phyloP scores from a whole-genome alignment of 1,140 invertebrate genomes.

The Drosophila kanapiae region DNA sequence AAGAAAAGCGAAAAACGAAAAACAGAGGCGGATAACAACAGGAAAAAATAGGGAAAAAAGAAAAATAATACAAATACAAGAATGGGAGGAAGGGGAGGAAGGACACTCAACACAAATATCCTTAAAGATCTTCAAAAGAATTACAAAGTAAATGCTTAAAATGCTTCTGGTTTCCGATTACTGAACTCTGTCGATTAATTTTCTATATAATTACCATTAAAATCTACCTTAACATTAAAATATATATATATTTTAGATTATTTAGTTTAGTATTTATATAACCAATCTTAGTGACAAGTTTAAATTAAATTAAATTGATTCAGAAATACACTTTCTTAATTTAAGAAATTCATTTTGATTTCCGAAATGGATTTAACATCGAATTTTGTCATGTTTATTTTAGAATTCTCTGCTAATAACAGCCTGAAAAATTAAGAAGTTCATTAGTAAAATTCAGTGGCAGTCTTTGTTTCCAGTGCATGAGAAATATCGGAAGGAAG shows the following conservation, averaged over 20 bases:
- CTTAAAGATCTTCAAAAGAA: not conserved
- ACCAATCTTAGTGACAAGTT: no score
- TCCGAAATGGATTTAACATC: no score
- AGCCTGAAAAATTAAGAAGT: no score
- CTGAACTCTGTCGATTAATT: not conserved
- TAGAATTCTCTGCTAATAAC: no score
- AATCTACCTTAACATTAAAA: not conserved
- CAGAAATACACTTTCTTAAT: no score
- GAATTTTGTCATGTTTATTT: no score
- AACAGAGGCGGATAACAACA: conserved; percentile 29
- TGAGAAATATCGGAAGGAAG: conserved; percentile 73
- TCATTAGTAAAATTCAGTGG: no score
- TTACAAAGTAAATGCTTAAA: not conserved
- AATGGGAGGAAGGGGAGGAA: conserved; percentile 15
- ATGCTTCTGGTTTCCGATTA: not conserved
- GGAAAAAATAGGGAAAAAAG: conserved; percentile 21
- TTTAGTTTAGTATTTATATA: no score
- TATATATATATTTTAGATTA: no score
- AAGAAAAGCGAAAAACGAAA: conserved; percentile 45
- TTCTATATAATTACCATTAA: not conserved
- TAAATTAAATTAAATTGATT: no score
- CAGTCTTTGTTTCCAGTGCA: not conserved
- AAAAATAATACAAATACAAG: conserved; percentile 60
- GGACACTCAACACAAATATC: not conserved
- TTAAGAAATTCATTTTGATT: no score